Base-by-base conservation (phyloP, 37 sponge, comb jelly and placozoan genomes). In the Oscarella lobularis region DNA sequence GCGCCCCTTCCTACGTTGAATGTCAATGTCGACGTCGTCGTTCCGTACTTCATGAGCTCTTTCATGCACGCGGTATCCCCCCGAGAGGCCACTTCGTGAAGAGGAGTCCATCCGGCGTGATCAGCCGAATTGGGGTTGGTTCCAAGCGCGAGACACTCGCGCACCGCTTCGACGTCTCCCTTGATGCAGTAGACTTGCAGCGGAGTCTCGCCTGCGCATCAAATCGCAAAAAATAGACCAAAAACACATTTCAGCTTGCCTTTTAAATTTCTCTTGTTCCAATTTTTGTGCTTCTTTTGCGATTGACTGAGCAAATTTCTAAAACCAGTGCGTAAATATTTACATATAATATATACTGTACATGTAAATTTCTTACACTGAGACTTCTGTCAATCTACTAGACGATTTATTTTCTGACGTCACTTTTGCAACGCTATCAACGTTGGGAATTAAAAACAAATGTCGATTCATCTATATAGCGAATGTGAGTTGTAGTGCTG, bases 91-190 rank as follows among this genome's bases (percentile, higher is more conserved):
- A 34, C 71, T 14, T 68, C 71, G 29, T 68, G 71, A 5, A 68
- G 71, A 4, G 71, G n/a, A 4, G 71, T 68, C 71, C 71, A 68
- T 31, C 71, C 71, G 29, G 71, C 71, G 29, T 68, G 71, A 68
- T 68, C 71, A 14, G 33, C n/a, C 6, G 29, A 32, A 14, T 68
- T 68, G 5, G 71, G 71, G 29, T 68, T 34, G n/a, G 71, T 35
- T 29, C 71, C 71, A 5, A 68, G 29, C 31, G 6, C 71, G 35
- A 68, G 71, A 5, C 29, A 14, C 71, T 30, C 31, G 6, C 31
- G 5, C 6, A 68, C 71, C 6, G 29, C 29, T 4, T 68, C 31
- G 33, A 20, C 71, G 4, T 68, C 31, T 5, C 71, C 71, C 6
- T 20, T 5, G 71, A 68, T 68, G 71, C 71, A 68, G 6, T 5